Evolutionary conservation across 2,888 invertebrate species (phyloP).

Genomic region (Diabrotica balteata): DNA sequence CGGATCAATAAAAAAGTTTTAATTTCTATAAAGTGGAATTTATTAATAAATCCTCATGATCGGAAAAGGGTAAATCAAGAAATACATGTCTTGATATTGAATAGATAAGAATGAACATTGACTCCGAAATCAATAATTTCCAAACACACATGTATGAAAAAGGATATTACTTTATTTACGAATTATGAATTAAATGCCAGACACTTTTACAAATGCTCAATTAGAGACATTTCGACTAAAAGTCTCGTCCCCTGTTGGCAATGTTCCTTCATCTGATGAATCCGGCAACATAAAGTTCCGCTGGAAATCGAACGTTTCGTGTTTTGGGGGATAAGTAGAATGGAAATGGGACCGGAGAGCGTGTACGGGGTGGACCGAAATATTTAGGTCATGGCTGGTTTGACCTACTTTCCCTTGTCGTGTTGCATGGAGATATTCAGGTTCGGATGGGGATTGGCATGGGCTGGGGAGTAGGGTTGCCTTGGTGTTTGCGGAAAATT

Average conservation of each 20-base stretch:
- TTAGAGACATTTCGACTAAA: too few relatives aligned
- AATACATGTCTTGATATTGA: too few relatives aligned
- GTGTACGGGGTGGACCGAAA: slow-evolving; percentile 6
- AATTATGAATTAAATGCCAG: too few relatives aligned
- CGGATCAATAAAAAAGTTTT: too few relatives aligned
- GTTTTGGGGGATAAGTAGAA: slow-evolving; percentile 7
- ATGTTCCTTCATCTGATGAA: neutral
- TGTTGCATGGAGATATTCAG: neutral
- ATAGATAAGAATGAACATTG: too few relatives aligned
- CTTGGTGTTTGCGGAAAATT: neutral
- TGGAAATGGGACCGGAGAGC: neutral
- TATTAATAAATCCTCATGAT: too few relatives aligned
- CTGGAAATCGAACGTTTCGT: slow-evolving; percentile 8
- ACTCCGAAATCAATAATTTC: too few relatives aligned
- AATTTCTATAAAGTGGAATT: too few relatives aligned
- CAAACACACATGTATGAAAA: too few relatives aligned
- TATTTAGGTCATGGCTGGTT: slow-evolving; percentile 8
- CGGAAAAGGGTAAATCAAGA: too few relatives aligned
- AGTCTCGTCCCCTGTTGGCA: neutral
- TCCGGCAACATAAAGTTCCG: neutral
- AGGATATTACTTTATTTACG: too few relatives aligned
- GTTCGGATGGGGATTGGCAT: neutral
- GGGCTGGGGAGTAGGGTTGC: neutral
- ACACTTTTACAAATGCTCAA: too few relatives aligned
- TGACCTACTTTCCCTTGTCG: slow-evolving; percentile 10